A percentile compares a stretch with the other conserved stretches of the same genome.
Conservation (phyloP, 2,797 vertebrate species). For the Adelosebastes latens region DNA sequence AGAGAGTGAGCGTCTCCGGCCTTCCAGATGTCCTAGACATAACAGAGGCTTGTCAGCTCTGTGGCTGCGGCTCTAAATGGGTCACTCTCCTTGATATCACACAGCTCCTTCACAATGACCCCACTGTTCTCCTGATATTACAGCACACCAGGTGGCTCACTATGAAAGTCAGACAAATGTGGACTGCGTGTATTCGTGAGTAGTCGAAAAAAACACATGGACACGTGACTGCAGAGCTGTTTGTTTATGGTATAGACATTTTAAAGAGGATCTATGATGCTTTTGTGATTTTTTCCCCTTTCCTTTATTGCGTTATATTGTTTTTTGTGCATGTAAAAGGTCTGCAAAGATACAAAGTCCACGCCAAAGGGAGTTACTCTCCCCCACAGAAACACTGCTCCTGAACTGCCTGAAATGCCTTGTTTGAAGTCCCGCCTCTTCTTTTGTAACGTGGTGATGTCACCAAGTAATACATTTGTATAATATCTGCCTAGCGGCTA, state of each 20-base stretch:
- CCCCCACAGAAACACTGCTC: no score
- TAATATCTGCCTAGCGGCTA: no score
- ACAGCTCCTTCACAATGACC: conserved; percentile 81
- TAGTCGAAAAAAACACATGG: conserved; percentile 21
- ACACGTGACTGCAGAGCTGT: conserved; percentile 4
- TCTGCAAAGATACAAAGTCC: no score
- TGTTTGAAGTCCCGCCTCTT: no score
- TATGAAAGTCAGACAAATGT: conserved; percentile 76
- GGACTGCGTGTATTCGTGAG: conserved; percentile 38
- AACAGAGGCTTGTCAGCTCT: conserved; percentile 79
- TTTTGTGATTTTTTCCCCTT: no score
- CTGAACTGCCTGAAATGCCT: no score
- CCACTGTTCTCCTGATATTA: conserved; percentile 83
- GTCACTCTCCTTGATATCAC: conserved; percentile 82
- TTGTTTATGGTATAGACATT: conserved; percentile 3
- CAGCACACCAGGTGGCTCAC: conserved; percentile 81
- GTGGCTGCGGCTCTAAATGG: conserved; percentile 77
- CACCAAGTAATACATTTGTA: no score
- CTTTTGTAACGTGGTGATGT: no score
- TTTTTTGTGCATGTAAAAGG: no score
- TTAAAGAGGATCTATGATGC: no score
- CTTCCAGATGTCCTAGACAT: conserved; percentile 81
- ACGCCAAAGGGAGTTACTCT: no score
- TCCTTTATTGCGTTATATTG: no score
- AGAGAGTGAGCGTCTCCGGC: conserved; percentile 50